Base-by-base conservation (phyloP, 2,113 vertebrate genomes). In the Columbina picui region DNA sequence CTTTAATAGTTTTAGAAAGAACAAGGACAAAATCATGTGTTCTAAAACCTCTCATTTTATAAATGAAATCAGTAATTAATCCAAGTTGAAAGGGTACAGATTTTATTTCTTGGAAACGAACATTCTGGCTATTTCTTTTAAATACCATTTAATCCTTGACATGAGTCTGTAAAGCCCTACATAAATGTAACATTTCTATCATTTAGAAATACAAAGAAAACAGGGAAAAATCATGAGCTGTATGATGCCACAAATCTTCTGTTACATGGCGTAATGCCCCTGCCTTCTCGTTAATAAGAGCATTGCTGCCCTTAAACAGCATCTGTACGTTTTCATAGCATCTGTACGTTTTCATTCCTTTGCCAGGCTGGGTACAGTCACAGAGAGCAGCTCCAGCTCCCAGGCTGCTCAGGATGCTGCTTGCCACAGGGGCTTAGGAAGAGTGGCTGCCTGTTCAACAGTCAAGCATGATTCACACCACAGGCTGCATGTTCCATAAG, bases 371-470 rank as follows among this genome's bases (percentile, higher is more conserved):
- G 18, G 5, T 17, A 1, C 36, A 43, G 47, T 4, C 49, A 11
- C 15, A 9, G 30, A 57, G 47, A 60, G 36, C 78, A 27, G 43
- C 53, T 56, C 18, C 29, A 26, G 29, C 67, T 61, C 41, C 47
- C 3, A 3, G 26, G 22, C 4, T 21, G 45, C 6, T 32, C 3
- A 25, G n/a, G 63, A 11, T 2, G 32, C 3, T 12, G 7, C 2
- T 52, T 81, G 79, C 38, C 68, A 25, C 38, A 10, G 26, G 26
- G 52, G 14, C 12, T 53, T 15, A 17, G 32, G 82, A 67, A 52
- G 26, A 89, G 80, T 3, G 0, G 52, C 74, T 69, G 82, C 45
- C 49, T n/a, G 26, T 2, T 27, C 43, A 39, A 83, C 55, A 81
- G 39, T 38, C 43, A 26, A 45, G n/a, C 38, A 16, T 30, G 77